Conservation (phyloP, 2,113 vertebrate species). For the Bujurquina vittata region DNA sequence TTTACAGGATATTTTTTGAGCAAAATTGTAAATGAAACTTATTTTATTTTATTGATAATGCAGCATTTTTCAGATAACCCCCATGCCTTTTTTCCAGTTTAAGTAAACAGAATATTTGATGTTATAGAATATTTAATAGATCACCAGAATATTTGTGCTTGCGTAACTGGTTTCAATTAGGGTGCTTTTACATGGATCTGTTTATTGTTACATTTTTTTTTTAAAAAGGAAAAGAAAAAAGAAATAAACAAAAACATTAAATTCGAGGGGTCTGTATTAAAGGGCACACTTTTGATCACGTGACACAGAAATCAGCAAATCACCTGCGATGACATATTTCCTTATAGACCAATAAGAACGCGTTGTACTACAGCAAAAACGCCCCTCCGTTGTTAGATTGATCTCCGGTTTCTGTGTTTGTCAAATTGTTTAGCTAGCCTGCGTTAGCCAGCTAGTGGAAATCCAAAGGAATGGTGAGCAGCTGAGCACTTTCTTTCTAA, state of each 20-base stretch:
- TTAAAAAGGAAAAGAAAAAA: too few relatives aligned
- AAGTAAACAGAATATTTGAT: not conserved
- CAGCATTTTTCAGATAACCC: not conserved
- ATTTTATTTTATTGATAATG: not conserved
- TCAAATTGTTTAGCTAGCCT: slow-evolving; percentile 64
- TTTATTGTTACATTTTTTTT: too few relatives aligned
- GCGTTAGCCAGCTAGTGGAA: slow-evolving; percentile 49
- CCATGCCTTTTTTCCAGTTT: not conserved
- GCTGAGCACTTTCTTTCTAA: not conserved
- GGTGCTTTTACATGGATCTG: fast-evolving
- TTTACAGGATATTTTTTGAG: not conserved
- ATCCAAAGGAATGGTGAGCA: slow-evolving; percentile 29
- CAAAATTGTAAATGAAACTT: not conserved
- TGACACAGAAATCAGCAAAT: slow-evolving; percentile 36
- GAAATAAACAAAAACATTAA: too few relatives aligned
- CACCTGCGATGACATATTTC: not conserved
- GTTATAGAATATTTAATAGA: not conserved
- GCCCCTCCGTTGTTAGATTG: slow-evolving; percentile 60
- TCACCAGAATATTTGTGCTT: not conserved
- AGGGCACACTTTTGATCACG: not conserved
- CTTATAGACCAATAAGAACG: slow-evolving; percentile 44
- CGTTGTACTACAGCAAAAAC: not conserved
- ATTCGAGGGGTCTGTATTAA: not conserved
- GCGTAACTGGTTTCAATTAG: not conserved
- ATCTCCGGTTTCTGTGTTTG: slow-evolving; percentile 52